Conservation (phyloP, 2,888 invertebrate species). For the Elgonia sp. region DNA sequence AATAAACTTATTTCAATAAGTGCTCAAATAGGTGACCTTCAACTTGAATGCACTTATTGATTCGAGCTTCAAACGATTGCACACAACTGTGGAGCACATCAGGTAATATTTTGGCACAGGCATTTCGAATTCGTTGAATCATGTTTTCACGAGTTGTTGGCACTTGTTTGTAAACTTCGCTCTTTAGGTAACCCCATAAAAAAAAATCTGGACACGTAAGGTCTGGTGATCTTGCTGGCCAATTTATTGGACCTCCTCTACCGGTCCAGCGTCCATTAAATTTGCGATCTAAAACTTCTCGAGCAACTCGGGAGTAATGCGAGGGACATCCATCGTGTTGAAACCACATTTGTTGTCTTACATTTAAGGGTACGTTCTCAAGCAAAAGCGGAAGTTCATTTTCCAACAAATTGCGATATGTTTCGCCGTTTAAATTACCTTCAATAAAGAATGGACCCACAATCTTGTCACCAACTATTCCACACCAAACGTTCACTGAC, state of each 20-base stretch:
- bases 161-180: slow-evolving; percentile 48
- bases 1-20: slow-evolving; percentile 46
- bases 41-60: slow-evolving; percentile 37
- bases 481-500: slow-evolving; percentile 54
- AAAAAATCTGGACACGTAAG: slow-evolving; percentile 60
- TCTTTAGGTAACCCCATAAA: slow-evolving; percentile 51
- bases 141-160: slow-evolving; percentile 51
- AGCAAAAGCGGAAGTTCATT: slow-evolving; percentile 51
- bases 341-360: slow-evolving; percentile 72
- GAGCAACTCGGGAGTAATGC: slow-evolving; percentile 61
- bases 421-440: slow-evolving; percentile 17
- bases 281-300: slow-evolving; percentile 60
- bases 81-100: slow-evolving; percentile 33
- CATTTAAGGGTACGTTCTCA: slow-evolving; percentile 65
- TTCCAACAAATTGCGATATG: slow-evolving; percentile 56
- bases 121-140: slow-evolving; percentile 37
- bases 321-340: slow-evolving; percentile 70
- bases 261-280: slow-evolving; percentile 56
- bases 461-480: slow-evolving; percentile 42
- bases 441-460: slow-evolving; percentile 42
- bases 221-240: slow-evolving; percentile 62
- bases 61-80: slow-evolving; percentile 38
- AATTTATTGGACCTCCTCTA: slow-evolving; percentile 52
- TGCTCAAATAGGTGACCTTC: slow-evolving; percentile 41
- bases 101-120: slow-evolving; percentile 41